Evolutionary conservation across 2,113 vertebrate species (phyloP), one percentile per base, ranked within the genome.

Genomic region (Lasiurus cinereus): DNA sequence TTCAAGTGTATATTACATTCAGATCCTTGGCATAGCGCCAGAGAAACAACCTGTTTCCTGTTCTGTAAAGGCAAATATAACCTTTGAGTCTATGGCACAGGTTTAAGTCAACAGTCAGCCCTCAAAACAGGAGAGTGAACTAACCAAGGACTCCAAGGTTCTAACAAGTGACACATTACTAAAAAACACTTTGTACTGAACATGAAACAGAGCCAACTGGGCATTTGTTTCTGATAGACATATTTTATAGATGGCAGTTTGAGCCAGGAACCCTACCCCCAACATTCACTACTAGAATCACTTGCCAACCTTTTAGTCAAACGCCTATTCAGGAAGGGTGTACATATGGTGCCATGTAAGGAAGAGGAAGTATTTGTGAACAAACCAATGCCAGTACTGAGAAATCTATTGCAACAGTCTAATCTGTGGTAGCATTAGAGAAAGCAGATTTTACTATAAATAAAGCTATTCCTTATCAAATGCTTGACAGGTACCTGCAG

Each of bases 1-100:
- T 72, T 95, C 80, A 90, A 48, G 64, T 85, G 24, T 69, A 19
- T 54, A 4, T 27, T 77, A 39, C 48, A 64, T 33, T 91, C 52
- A 50, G 52, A 52, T 33, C 27, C 10, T 90, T 91, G 93, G 79
- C 70, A 8, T 0, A 62, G 10, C 13, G 18, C 92, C 80, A 76
- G 36, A 88, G 94, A 66, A 69, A 64, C 92, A 94, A 74, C 70
- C 56, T 24, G 0, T 69, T 94, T 85, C 72, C 62, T 93, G 50
- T 91, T 50, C 12, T 74, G 12, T 78, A 83, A 88, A 54, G 62
- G 66, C 79, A 91, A 94, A 92, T 78, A 59, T 3, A 67, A 72
- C 76, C 69, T 78, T 85, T 77, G 66, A 93, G 48, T 85, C 56
- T 15, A 18, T 77, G 86, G 88, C 56, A 73, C 19, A 8, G 21